Evolutionary conservation across 2,888 invertebrate genomes (phyloP).

Genomic region (Sepiola atlantica): DNA sequence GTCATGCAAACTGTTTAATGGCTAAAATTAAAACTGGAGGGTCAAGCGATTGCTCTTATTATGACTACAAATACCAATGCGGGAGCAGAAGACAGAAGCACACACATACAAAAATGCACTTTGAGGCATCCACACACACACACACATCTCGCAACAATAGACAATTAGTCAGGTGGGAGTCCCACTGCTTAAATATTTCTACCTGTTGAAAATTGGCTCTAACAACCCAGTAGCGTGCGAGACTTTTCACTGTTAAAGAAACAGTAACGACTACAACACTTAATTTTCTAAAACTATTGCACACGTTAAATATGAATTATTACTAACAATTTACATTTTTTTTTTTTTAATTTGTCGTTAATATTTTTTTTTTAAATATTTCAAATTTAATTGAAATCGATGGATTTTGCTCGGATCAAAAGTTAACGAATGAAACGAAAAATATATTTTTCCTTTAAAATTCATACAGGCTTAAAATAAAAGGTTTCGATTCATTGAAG

Average conservation of each 20-base stretch:
- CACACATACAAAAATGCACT: not conserved
- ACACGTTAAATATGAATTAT: no score
- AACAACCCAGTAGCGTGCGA: not conserved
- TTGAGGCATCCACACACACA: not conserved
- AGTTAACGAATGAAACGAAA: not conserved
- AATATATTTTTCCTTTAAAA: no score
- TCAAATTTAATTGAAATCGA: not conserved
- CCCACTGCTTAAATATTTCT: not conserved
- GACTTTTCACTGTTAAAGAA: not conserved
- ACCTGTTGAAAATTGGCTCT: not conserved
- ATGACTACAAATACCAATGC: constrained; percentile 35
- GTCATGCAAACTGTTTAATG: not conserved
- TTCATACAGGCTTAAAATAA: no score
- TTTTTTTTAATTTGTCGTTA: no score
- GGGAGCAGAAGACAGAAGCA: not conserved
- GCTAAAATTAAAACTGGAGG: constrained; percentile 42
- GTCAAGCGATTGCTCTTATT: constrained; percentile 40
- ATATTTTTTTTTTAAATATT: not conserved
- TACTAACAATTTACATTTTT: no score
- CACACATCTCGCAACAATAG: not conserved
- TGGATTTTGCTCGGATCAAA: not conserved
- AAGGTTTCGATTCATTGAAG: no score
- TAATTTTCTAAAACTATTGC: no score
- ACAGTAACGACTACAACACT: no score
- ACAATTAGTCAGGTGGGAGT: constrained; percentile 13